Evolutionary conservation across 2,888 invertebrate genomes (phyloP), one percentile per base, ranked within the genome.

Genomic region (Seira musarum): DNA sequence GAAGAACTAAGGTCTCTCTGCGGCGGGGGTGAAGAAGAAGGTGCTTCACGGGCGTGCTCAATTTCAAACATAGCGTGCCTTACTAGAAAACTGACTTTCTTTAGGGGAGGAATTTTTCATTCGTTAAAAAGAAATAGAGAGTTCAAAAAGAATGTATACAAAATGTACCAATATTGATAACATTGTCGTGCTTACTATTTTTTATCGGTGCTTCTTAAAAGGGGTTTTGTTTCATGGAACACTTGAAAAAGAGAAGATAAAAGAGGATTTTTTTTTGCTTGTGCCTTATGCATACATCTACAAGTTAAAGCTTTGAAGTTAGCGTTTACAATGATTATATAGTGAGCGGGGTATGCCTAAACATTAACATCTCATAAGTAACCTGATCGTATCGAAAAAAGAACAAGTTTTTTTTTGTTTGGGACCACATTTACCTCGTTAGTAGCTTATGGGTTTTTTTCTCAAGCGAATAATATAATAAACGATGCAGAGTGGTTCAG

Each of bases 371-470:
- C 40, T 40, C 13, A 57, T 57, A 17, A n/a, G 71, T 70, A 77
- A 77, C 70, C 70, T 35, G 71, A 71, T 77, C 76, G 53, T n/a
- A 69, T 49, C 63, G 40, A 40, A 40, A 24, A n/a, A 21, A 22
- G 65, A 77, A 77, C 65, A 61, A 77, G 77, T 70, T 77, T 73
- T 71, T 30, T n/a, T 40, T 73, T 73, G 24, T 46, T 60, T 65
- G 70, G 77, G 70, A 70, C 70, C 77, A 71, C 77, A 77, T 68
- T 76, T 77, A 77, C 71, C 60, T 77, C 70, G 77, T 71, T 71
- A 77, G 77, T 77, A 77, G 77, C 77, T 77, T 77, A 77, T 77
- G 77, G 77, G 25, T 71, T 77, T 77, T 60, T 25, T 69, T 69
- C n/a, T 63, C 30, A n/a, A 13, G 57, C 57, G 57, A 57, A 57